Base-by-base conservation (phyloP, 2,113 vertebrate genomes). In the Chaenogobius annularis region DNA sequence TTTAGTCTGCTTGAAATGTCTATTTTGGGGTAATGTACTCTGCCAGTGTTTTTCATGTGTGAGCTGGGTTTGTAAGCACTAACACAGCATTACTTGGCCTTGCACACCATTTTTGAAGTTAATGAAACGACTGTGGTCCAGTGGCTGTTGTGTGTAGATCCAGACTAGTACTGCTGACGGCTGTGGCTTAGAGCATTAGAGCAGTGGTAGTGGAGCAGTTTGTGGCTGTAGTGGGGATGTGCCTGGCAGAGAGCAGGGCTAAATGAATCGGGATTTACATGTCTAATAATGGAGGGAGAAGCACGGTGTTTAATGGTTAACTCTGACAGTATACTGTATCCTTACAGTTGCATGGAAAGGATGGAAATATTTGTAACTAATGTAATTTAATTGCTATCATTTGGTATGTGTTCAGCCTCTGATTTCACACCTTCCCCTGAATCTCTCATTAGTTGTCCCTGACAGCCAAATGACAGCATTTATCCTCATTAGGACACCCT, bases 241-340 rank as follows among this genome's bases (percentile, higher is more conserved):
- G n/a, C 83, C 87, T 86, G 76, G 80, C 84, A 71, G 70, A 61
- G 77, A 59, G 68, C 70, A 68, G 70, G 63, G 79, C 88, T 90
- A 89, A 90, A 90, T 90, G 86, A 87, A 86, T 85, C 89, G 69
- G 78, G 70, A n/a, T 82, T 90, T 87, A 87, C 87, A 76, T 75
- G 58, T 68, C 14, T 87, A 83, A 85, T 85, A 85, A 83, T 68
- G 68, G 54, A 76, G 77, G 82, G 68, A 82, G 46, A 46, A 66
- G 75, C 72, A 55, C 68, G 46, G 69, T 74, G 78, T 83, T 85
- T 80, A 86, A 89, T 85, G 81, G 82, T 82, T 83, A 86, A 80
- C 66, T 75, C 72, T 82, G 80, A 79, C 81, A 79, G 69, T 66
- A 54, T 65, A 70, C 62, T 64, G 75, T 50, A 64, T 84, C 85